phyloP scores from a whole-genome alignment of 1,140 invertebrate genomes.

The Goniozus legneri region DNA sequence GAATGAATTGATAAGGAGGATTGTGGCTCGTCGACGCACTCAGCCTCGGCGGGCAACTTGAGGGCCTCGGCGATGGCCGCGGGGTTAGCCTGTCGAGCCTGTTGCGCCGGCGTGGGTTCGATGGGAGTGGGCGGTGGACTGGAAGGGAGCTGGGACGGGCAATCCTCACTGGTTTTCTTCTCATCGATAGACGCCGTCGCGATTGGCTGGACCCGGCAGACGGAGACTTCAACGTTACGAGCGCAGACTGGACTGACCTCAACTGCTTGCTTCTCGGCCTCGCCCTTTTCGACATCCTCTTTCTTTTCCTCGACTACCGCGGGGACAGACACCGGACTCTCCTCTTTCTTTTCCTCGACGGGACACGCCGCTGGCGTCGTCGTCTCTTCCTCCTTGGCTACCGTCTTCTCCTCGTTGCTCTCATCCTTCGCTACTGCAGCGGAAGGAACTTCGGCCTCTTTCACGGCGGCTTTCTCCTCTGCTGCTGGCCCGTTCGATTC shows the following conservation, averaged over 20 bases:
- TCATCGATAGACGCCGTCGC: constrained; percentile 51
- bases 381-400: constrained; percentile 25
- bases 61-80: constrained; percentile 39
- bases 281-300: constrained; percentile 33
- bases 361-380: constrained; percentile 13
- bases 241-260: constrained; percentile 49
- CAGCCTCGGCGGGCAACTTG: constrained; percentile 42
- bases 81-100: constrained; percentile 46
- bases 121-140: constrained; percentile 52
- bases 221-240: constrained; percentile 22
- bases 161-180: constrained; percentile 54
- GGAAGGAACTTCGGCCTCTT: constrained; percentile 22
- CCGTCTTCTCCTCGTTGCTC: constrained; percentile 12
- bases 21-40: constrained; percentile 2
- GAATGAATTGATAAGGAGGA: neutral
- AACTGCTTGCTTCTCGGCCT: constrained; percentile 40
- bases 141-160: constrained; percentile 44
- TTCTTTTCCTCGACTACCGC: constrained; percentile 34
- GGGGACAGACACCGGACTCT: constrained; percentile 30
- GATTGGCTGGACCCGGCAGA: constrained; percentile 27
- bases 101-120: constrained; percentile 49
- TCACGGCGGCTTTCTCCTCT: constrained; percentile 41
- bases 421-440: constrained; percentile 19
- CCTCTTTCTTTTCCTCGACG: constrained; percentile 32
- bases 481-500: constrained; percentile 26